Conservation (phyloP, 37 sponge, comb jelly and placozoan species). For the Halichondria panicea region DNA sequence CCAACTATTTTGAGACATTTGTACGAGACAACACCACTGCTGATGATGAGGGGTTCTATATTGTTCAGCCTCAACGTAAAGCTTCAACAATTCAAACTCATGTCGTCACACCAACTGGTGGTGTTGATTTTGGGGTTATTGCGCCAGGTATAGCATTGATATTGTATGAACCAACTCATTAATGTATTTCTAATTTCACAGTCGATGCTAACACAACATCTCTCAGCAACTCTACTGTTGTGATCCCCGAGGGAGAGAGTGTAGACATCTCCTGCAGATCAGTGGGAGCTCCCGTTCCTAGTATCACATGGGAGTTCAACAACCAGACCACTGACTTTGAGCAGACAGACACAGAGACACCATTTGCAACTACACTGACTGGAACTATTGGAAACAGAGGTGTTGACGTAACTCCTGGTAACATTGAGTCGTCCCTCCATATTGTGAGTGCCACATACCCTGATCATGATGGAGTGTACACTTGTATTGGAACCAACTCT, state of each 20-base stretch:
- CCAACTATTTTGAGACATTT: slow-evolving; percentile 32
- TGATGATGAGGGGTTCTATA: too few relatives aligned
- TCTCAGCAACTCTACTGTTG: neutral
- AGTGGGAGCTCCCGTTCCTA: slow-evolving; percentile 33
- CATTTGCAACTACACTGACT: neutral
- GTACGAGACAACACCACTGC: slow-evolving; percentile 17
- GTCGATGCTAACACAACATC: neutral
- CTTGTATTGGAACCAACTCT: slow-evolving; percentile 14
- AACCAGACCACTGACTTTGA: neutral
- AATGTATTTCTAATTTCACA: neutral
- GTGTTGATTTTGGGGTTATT: slow-evolving; percentile 7
- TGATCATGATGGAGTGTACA: slow-evolving; percentile 26
- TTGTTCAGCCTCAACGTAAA: too few relatives aligned
- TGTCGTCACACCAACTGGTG: too few relatives aligned
- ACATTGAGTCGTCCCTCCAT: slow-evolving; percentile 10
- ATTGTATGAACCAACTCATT: neutral
- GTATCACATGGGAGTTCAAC: slow-evolving; percentile 33
- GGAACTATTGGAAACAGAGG: too few relatives aligned
- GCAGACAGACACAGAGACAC: neutral
- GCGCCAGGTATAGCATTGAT: neutral
- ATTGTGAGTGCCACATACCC: slow-evolving; percentile 28
- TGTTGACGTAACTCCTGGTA: slow-evolving; percentile 8
- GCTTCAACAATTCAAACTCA: too few relatives aligned
- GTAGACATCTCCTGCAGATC: slow-evolving; percentile 38
- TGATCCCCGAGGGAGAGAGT: slow-evolving; percentile 24